A percentile compares a stretch with the other conserved stretches of the same genome.
These are phyloP conservation scores for Steatocranus sp. DNA, from an alignment of 2,797 vertebrate species.

Conservation along the genomic window DNA sequence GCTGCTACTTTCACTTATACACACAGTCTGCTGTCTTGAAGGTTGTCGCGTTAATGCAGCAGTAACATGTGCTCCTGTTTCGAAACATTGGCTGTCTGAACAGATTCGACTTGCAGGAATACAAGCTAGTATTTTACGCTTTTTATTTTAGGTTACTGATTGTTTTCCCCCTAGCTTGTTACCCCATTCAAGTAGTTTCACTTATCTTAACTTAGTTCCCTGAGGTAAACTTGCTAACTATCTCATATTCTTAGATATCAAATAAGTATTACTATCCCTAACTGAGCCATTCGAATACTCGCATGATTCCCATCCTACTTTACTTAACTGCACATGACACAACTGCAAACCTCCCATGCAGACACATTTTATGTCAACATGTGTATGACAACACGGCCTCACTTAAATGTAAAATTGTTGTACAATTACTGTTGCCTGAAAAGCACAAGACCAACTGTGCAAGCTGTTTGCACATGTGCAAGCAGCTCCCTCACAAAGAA, in stretches of 20 bases:
- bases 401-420: not conserved
- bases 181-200: not conserved
- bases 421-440: not conserved
- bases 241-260: not conserved
- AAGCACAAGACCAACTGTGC: not conserved
- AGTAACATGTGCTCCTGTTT: not conserved
- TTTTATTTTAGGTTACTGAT: not conserved
- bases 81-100: not conserved
- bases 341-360: not conserved
- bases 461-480: not conserved
- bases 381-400: no score
- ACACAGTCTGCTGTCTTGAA: not conserved
- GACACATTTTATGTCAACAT: not conserved
- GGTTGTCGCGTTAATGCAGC: not conserved
- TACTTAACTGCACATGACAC: not conserved
- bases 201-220: no score
- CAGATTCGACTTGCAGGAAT: not conserved
- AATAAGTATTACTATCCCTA: not conserved
- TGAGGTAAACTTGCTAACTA: no score
- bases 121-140: not conserved
- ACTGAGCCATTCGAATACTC: not conserved
- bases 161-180: rapidly evolving
- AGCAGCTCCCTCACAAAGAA: not conserved
- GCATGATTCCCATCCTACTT: not conserved
- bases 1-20: not conserved